These are phyloP conservation scores for Sycobia sp. DNA, from an alignment of 1,140 invertebrate species.

Conservation along the genomic window DNA sequence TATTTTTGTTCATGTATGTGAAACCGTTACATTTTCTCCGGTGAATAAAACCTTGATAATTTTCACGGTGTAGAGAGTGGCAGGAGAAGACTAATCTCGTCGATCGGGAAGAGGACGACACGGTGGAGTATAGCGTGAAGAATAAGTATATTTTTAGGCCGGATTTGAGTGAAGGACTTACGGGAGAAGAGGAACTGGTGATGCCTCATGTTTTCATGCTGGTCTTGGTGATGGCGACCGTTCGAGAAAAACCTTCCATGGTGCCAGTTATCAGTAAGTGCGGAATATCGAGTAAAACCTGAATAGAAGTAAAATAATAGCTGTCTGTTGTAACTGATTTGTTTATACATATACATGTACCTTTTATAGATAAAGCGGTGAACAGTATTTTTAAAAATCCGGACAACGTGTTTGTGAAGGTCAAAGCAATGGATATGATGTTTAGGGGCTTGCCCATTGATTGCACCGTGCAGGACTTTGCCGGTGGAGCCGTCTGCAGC, in stretches of 20 bases:
- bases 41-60: not conserved
- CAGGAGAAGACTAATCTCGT: slow-evolving; percentile 76
- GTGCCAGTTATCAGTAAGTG: slow-evolving; percentile 65
- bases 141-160: slow-evolving; percentile 70
- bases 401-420: slow-evolving; percentile 66
- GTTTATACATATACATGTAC: no score
- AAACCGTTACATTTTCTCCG: not conserved
- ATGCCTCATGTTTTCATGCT: slow-evolving; percentile 69
- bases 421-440: slow-evolving; percentile 70
- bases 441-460: slow-evolving; percentile 75
- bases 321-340: no score
- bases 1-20: not conserved
- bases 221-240: slow-evolving; percentile 60
- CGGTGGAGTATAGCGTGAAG: slow-evolving; percentile 70
- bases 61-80: slow-evolving; percentile 67
- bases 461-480: slow-evolving; percentile 73
- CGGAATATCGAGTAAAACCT: no score
- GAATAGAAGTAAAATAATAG: no score
- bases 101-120: slow-evolving; percentile 73
- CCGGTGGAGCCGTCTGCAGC: slow-evolving; percentile 72
- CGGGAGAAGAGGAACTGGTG: slow-evolving; percentile 72
- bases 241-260: slow-evolving; percentile 67
- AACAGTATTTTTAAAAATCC: slow-evolving; percentile 69
- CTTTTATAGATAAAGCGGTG: slow-evolving; percentile 42
- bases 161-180: slow-evolving; percentile 67